These are phyloP conservation scores for Rhegmatorhina hoffmannsi DNA, from an alignment of 2,113 vertebrate genomes.

Conservation along the genomic window DNA sequence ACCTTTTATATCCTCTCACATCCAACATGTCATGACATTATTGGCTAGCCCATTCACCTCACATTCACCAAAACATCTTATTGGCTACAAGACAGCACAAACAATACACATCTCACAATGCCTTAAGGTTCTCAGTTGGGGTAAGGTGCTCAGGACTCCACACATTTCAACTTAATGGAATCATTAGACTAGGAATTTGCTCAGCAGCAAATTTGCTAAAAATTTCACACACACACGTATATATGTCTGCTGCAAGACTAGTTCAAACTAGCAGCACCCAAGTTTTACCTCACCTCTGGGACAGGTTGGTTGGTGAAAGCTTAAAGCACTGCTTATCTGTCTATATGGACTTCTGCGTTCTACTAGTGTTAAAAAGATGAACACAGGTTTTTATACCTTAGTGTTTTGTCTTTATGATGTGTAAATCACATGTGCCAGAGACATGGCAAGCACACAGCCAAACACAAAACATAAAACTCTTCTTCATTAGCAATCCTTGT, in stretches of 20 bases:
- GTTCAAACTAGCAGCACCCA: not conserved
- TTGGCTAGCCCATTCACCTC: too few relatives aligned
- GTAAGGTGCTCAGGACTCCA: not conserved
- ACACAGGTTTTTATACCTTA: not conserved
- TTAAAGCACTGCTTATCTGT: not conserved
- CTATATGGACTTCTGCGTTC: not conserved
- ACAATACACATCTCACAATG: not conserved
- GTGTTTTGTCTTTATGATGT: not conserved
- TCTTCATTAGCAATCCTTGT: not conserved
- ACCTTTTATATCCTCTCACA: too few relatives aligned
- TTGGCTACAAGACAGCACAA: too few relatives aligned
- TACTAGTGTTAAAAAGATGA: not conserved
- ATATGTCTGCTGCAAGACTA: not conserved
- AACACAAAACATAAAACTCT: not conserved
- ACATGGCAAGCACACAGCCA: not conserved
- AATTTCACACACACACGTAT: not conserved
- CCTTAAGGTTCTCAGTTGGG: not conserved
- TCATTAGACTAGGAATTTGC: not conserved
- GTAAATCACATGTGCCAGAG: not conserved
- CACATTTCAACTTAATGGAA: not conserved
- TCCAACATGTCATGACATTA: too few relatives aligned
- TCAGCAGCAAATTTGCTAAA: not conserved
- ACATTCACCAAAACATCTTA: too few relatives aligned
- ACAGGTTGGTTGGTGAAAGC: not conserved
- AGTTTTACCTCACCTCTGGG: not conserved